These are phyloP conservation scores for Hetaerina americana DNA, from an alignment of 1,140 invertebrate species.

Conservation along the genomic window DNA sequence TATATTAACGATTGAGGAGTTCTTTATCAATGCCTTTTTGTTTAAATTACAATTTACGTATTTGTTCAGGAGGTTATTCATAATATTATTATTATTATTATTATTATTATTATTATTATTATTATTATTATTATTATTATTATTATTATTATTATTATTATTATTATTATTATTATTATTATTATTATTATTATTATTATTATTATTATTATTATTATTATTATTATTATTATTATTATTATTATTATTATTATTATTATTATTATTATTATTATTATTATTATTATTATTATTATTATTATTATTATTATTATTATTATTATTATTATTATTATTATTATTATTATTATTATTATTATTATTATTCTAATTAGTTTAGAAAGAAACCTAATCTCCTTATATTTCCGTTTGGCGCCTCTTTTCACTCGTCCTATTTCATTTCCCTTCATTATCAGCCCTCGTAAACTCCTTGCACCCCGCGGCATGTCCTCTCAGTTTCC, in stretches of 20 bases:
- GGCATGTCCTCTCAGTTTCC: no score
- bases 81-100: background rate
- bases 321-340: conserved; percentile 1
- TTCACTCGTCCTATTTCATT: no score
- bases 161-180: conserved; percentile 1
- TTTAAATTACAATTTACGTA: no score
- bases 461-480: no score
- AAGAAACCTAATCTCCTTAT: no score
- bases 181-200: conserved; percentile 1
- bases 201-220: conserved; percentile 1
- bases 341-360: conserved; percentile 1
- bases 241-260: conserved; percentile 1
- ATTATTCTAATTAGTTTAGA: background rate
- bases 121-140: conserved; percentile 1
- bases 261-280: conserved; percentile 1
- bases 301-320: conserved; percentile 1
- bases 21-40: no score
- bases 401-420: no score
- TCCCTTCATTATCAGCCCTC: no score
- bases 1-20: no score
- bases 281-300: conserved; percentile 1
- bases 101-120: conserved; percentile 1
- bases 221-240: conserved; percentile 1
- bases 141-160: conserved; percentile 1
- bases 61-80: no score